Percentiles rank a stretch among this genome's conserved stretches.
These are phyloP conservation scores for Ctenopoma kingsleyae DNA, from an alignment of 2,797 vertebrate species.

Conservation along the genomic window DNA sequence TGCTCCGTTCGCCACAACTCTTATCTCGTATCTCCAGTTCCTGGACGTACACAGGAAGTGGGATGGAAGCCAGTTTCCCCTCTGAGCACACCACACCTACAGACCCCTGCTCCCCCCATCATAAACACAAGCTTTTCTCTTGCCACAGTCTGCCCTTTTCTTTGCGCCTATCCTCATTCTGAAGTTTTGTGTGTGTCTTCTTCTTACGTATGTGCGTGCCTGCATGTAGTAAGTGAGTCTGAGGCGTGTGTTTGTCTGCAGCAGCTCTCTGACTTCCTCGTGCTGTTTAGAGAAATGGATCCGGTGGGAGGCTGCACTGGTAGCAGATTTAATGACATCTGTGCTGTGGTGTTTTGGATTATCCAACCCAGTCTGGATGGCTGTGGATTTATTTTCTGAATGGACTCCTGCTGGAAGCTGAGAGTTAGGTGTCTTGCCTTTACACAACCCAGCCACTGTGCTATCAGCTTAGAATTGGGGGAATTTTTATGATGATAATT, in stretches of 20 bases:
- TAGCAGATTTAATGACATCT: slow-evolving; percentile 40
- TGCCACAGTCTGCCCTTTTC: neutral
- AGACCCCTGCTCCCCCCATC: slow-evolving; percentile 17
- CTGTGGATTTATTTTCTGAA: slow-evolving; percentile 26
- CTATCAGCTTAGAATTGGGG: slow-evolving; percentile 25
- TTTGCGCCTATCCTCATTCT: neutral
- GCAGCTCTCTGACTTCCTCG: slow-evolving; percentile 21
- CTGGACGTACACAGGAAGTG: slow-evolving; percentile 61
- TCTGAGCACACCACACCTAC: slow-evolving; percentile 52
- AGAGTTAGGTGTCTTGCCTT: slow-evolving; percentile 13
- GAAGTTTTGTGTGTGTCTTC: neutral
- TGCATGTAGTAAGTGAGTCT: neutral
- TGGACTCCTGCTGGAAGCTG: slow-evolving; percentile 13
- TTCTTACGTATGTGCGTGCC: neutral
- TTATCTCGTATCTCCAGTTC: slow-evolving; percentile 47
- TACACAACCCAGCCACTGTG: slow-evolving; percentile 24
- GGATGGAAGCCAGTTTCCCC: slow-evolving; percentile 59
- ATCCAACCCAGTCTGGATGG: slow-evolving; percentile 4
- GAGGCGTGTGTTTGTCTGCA: neutral
- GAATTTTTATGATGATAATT: slow-evolving; percentile 61
- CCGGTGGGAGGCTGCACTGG: slow-evolving; percentile 24
- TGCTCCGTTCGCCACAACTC: slow-evolving; percentile 34
- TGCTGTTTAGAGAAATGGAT: slow-evolving; percentile 35
- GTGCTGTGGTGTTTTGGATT: slow-evolving; percentile 30
- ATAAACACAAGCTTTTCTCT: slow-evolving; percentile 4